Evolutionary conservation across 2,888 invertebrate genomes (phyloP).

Genomic region (Drosophila aldrichi): DNA sequence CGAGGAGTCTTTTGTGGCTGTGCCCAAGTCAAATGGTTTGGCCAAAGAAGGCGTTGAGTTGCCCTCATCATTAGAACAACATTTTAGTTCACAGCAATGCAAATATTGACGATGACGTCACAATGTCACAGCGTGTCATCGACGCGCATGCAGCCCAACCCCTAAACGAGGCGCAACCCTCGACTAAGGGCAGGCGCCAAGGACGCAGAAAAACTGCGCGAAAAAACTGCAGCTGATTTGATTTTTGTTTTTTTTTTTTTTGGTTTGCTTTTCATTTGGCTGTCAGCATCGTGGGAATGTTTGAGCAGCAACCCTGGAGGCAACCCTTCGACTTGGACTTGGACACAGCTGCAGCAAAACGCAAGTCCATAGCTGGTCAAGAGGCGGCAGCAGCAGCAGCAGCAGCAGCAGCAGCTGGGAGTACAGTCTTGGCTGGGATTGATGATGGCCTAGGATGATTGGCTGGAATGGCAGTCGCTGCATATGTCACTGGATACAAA

Average conservation of each 20-base stretch:
- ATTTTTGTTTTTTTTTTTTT: neutral
- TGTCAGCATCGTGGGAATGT: conserved; percentile 68
- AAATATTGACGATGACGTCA: conserved; percentile 78
- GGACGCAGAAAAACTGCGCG: conserved; percentile 73
- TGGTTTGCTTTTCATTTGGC: conserved; percentile 5
- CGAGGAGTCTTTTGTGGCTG: conserved; percentile 63
- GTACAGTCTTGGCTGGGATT: conserved; percentile 51
- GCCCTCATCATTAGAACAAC: conserved; percentile 51
- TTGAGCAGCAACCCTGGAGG: conserved; percentile 65
- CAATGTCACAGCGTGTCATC: conserved; percentile 76
- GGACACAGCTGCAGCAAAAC: conserved; percentile 52
- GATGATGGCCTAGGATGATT: conserved; percentile 76
- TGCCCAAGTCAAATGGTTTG: conserved; percentile 62
- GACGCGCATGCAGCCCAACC: conserved; percentile 59
- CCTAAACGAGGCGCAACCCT: conserved; percentile 68
- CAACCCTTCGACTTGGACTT: conserved; percentile 67
- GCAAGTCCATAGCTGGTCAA: conserved; percentile 52
- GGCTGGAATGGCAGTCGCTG: conserved; percentile 48
- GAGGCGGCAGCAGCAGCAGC: conserved; percentile 24
- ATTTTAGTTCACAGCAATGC: conserved; percentile 44
- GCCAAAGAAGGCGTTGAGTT: conserved; percentile 67
- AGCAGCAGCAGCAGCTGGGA: neutral
- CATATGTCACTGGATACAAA: conserved; percentile 76
- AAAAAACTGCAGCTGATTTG: conserved; percentile 75
- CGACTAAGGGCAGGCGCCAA: conserved; percentile 47